Evolutionary conservation across 2,113 vertebrate species (phyloP).

Genomic region (Heterotilapia buettikoferi): DNA sequence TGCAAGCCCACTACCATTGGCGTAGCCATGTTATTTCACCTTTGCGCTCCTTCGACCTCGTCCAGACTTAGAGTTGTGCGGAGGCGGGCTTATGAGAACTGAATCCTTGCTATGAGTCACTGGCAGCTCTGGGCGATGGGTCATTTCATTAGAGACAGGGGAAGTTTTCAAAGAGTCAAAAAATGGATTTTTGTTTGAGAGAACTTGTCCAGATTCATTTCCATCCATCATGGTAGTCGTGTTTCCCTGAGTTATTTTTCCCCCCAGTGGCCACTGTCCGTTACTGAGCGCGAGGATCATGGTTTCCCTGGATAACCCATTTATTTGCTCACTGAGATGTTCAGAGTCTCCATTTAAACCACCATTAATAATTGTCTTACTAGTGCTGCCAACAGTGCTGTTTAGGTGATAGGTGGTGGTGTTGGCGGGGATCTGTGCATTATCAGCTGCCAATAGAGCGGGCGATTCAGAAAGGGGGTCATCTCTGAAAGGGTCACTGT

Average conservation of each 20-base stretch:
- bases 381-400: conserved; percentile 40
- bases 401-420: conserved; percentile 65
- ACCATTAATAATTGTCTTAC: conserved; percentile 57
- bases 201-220: conserved; percentile 61
- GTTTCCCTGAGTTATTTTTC: conserved; percentile 55
- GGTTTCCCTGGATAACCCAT: conserved; percentile 78
- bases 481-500: conserved; percentile 87
- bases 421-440: conserved; percentile 65
- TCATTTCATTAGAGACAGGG: conserved; percentile 65
- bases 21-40: conserved; percentile 75
- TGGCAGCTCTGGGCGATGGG: conserved; percentile 37
- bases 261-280: conserved; percentile 75
- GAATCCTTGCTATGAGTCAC: conserved; percentile 72
- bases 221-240: conserved; percentile 73
- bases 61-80: conserved; percentile 87
- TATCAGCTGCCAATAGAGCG: conserved; percentile 50
- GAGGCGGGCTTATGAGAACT: conserved; percentile 87
- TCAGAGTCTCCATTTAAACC: conserved; percentile 71
- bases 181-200: conserved; percentile 72
- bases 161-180: conserved; percentile 67
- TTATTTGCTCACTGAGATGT: conserved; percentile 77
- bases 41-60: conserved; percentile 86
- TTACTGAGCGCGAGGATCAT: conserved; percentile 75
- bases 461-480: conserved; percentile 80
- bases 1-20: conserved; percentile 33